Percentiles rank a stretch among this genome's conserved stretches.
These are phyloP conservation scores for Stenoptilia bipunctidactyla DNA, from an alignment of 2,888 invertebrate species.

Conservation along the genomic window DNA sequence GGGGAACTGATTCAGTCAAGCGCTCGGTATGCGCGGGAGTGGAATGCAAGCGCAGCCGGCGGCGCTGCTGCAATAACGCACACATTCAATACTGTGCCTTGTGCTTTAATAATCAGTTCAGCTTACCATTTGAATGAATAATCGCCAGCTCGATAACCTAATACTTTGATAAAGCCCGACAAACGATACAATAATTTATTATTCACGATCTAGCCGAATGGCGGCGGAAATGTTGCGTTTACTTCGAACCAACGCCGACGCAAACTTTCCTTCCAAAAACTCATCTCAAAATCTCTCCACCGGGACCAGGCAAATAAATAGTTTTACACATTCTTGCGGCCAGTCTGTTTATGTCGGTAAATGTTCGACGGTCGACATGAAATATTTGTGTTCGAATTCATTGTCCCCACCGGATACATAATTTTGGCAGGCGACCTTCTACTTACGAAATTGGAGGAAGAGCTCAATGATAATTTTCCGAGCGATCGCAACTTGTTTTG, in stretches of 20 bases:
- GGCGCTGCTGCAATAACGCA: conserved; percentile 26
- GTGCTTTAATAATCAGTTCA: conserved; percentile 38
- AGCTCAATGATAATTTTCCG: conserved; percentile 14
- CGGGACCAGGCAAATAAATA: too few relatives aligned
- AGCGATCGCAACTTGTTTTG: conserved; percentile 25
- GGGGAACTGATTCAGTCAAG: background rate
- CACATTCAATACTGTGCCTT: conserved; percentile 32
- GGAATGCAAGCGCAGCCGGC: conserved; percentile 27
- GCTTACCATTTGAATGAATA: conserved; percentile 46
- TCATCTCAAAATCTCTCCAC: too few relatives aligned
- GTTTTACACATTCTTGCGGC: too few relatives aligned
- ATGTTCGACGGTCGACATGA: too few relatives aligned
- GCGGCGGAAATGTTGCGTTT: too few relatives aligned
- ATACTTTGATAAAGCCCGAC: conserved; percentile 26
- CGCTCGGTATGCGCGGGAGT: conserved; percentile 1
- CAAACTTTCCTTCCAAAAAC: too few relatives aligned
- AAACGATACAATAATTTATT: background rate
- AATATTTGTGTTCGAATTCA: background rate
- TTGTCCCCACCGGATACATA: conserved; percentile 5
- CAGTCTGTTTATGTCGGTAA: too few relatives aligned
- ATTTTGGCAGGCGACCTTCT: conserved; percentile 13
- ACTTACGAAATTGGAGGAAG: background rate
- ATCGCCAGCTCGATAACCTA: conserved; percentile 36
- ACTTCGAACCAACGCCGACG: too few relatives aligned
- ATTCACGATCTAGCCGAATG: background rate